Percentiles rank a stretch among this genome's conserved stretches.
Evolutionary conservation across 2,888 invertebrate genomes (phyloP).

Genomic region (Oscheius sp.): DNA sequence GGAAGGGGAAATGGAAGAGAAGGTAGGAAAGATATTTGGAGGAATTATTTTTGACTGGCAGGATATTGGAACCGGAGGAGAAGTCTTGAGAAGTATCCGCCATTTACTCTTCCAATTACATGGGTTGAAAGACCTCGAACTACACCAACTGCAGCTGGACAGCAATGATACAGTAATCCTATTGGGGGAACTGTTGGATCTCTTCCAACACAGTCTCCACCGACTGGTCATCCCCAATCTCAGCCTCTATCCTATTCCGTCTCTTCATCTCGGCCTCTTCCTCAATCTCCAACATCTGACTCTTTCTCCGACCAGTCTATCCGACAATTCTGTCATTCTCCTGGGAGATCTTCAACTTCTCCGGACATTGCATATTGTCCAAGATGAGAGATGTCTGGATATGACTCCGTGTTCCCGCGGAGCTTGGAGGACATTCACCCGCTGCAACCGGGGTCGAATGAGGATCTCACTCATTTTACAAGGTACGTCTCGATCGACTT

Average conservation of each 20-base stretch:
- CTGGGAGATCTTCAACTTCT: conserved; percentile 74
- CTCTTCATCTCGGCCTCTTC: conserved; percentile 84
- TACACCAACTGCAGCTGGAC: conserved; percentile 84
- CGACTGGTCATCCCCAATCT: conserved; percentile 82
- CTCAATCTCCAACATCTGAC: conserved; percentile 80
- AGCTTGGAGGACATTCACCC: conserved; percentile 77
- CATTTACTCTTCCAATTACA: conserved; percentile 81
- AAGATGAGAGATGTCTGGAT: conserved; percentile 78
- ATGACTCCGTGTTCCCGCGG: conserved; percentile 66
- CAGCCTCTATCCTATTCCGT: conserved; percentile 81
- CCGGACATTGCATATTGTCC: conserved; percentile 75
- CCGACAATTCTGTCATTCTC: conserved; percentile 58
- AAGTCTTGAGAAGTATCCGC: conserved; percentile 68
- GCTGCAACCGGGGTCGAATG: conserved; percentile 79
- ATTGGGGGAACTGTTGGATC: conserved; percentile 80
- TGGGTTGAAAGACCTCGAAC: conserved; percentile 79
- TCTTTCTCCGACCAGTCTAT: conserved; percentile 80
- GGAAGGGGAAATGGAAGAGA: conserved; percentile 41
- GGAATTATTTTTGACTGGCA: no score
- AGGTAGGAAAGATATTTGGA: no score
- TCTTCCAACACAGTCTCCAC: conserved; percentile 79
- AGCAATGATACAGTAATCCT: conserved; percentile 81
- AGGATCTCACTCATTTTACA: conserved; percentile 80
- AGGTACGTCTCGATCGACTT: conserved; percentile 72
- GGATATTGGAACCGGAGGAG: conserved; percentile 81